Evolutionary conservation across 2,797 vertebrate species (phyloP).

Genomic region (Enteromius argenteus): DNA sequence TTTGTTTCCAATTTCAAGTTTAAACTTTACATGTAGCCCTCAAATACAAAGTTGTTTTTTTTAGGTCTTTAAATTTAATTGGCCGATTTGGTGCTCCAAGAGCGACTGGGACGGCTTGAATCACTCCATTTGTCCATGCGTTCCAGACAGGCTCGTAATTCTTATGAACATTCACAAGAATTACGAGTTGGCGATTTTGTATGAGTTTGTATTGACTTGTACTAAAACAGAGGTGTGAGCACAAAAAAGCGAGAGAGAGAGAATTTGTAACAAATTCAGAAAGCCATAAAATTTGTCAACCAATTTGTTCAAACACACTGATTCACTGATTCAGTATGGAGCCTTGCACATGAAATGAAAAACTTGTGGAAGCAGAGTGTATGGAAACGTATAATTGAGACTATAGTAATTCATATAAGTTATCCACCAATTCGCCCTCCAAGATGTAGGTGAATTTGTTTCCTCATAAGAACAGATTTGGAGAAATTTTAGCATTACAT

Average conservation of each 20-base stretch:
- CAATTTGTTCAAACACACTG: not conserved
- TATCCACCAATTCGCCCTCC: not conserved
- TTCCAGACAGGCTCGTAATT: not conserved
- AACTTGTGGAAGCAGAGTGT: not conserved
- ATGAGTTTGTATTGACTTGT: not conserved
- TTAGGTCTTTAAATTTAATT: slow-evolving; percentile 1
- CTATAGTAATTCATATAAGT: not conserved
- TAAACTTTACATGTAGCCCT: not conserved
- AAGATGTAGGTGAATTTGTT: not conserved
- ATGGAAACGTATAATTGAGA: not conserved
- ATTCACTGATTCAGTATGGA: not conserved
- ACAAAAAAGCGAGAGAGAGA: not conserved
- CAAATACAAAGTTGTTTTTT: not conserved
- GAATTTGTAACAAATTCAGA: not conserved
- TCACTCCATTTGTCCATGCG: not conserved
- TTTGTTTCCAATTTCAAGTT: not conserved
- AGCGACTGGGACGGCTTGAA: not conserved
- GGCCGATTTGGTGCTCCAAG: not conserved
- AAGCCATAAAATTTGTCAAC: not conserved
- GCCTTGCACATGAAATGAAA: not conserved
- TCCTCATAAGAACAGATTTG: not conserved
- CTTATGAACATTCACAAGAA: not conserved
- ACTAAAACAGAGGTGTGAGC: not conserved
- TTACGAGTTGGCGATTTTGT: not conserved
- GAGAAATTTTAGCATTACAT: not conserved